Evolutionary conservation across 2,888 invertebrate genomes (phyloP).

Genomic region (Gortyna flavago): DNA sequence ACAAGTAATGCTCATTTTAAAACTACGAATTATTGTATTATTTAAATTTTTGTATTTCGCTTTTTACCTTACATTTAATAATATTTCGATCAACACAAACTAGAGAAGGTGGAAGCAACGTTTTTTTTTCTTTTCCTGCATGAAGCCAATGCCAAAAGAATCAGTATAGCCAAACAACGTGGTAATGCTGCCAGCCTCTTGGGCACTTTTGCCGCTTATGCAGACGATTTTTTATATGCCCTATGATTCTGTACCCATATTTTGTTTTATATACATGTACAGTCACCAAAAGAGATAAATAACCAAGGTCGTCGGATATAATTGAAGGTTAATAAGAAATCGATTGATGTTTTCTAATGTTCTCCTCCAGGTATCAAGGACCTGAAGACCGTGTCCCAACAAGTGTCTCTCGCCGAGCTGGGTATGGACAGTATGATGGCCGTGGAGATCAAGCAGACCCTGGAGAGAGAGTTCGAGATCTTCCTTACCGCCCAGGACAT

Average conservation of each 20-base stretch:
- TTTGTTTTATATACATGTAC: no score
- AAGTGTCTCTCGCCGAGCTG: constrained; percentile 95
- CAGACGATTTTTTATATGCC: no score
- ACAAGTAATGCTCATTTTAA: not conserved
- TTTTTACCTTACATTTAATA: not conserved
- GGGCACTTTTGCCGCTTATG: no score
- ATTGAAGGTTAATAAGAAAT: no score
- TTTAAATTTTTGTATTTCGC: no score
- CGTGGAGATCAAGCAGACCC: constrained; percentile 97
- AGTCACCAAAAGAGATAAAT: no score
- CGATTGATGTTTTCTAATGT: no score
- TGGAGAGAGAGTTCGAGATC: constrained; percentile 97
- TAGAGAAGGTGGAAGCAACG: not conserved
- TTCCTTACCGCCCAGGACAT: constrained; percentile 96
- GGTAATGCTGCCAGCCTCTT: no score
- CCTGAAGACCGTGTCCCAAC: constrained; percentile 92
- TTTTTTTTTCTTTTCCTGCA: not conserved
- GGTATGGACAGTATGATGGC: constrained; percentile 99
- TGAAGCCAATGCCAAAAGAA: not conserved
- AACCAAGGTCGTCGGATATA: no score
- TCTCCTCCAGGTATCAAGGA: constrained; percentile 90
- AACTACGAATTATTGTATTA: not conserved
- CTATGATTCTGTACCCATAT: no score
- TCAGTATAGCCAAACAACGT: no score
- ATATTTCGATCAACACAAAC: not conserved